Base-by-base conservation (phyloP, 1,140 invertebrate species). In the Lordiphosa collinella region DNA sequence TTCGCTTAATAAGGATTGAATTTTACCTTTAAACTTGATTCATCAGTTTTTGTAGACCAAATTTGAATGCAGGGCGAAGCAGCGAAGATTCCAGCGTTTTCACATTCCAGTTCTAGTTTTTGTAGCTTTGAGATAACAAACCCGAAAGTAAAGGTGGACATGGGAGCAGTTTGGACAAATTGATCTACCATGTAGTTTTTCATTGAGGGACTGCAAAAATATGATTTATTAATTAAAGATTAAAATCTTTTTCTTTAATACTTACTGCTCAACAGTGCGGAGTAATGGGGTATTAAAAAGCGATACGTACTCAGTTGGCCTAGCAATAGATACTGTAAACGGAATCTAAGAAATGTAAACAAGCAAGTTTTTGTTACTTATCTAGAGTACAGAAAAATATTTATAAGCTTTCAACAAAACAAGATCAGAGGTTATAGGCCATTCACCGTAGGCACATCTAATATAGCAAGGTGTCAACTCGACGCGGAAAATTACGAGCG, bases 101-200 rank as follows among this genome's bases (percentile, higher is more conserved):
- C 14, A 40, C 16, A 29, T 40, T 13, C 7, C 10, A 29, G 11
- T 31, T 29, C 25, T 3, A 92, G 78, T 36, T 90, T 90, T 41
- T 90, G 68, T 25, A 96, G 92, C 59, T 97, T 94, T 5, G 94
- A 94, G 9, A 97, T 92, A 12, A 96, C 91, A 50, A 97, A 91
- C 0, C 94, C 95, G n/a, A 97, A 85, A 0, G 96, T 93, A 86
- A 95, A 96, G 0, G 96, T 95, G 2, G 95, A 94, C 93, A 98
- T 97, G 25, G 92, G 91, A 1, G 94, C 93, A 0, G 94, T 95
- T 51, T 90, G 91, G 54, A 93, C 90, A 74, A 95, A 97, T 53
- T 92, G 89, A 72, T 94, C 93, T 74, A 92, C 91, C 1, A 94
- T 90, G 75, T 92, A 91, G n/a, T 84, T 31, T 80, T 10, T 82